Conservation (phyloP, 1,140 invertebrate genomes). For the Brachionus sp. region DNA sequence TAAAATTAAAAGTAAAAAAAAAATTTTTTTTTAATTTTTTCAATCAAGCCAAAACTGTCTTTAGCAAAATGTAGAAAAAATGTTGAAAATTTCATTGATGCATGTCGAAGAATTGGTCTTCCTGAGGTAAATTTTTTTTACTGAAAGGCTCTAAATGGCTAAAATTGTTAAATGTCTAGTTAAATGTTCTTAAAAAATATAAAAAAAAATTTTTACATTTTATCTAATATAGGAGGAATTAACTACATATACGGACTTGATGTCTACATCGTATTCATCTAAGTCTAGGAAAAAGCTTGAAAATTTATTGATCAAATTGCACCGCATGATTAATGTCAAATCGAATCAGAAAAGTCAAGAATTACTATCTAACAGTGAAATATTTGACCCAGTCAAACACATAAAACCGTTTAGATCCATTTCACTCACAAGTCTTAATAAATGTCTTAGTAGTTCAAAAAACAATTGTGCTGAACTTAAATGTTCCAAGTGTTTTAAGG, state of each 20-base stretch:
- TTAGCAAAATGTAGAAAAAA: conserved; percentile 86
- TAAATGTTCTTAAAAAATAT: not conserved
- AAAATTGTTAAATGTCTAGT: not conserved
- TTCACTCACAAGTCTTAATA: not conserved
- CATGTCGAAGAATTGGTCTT: conserved; percentile 84
- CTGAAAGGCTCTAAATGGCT: not conserved
- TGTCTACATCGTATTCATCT: conserved; percentile 35
- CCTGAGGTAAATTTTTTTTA: conserved; percentile 73
- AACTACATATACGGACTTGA: conserved; percentile 24
- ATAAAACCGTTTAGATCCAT: not conserved
- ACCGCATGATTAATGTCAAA: not conserved
- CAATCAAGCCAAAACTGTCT: conserved; percentile 77
- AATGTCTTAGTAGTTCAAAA: not conserved
- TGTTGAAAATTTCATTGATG: conserved; percentile 90
- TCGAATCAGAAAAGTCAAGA: not conserved
- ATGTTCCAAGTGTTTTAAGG: conserved; percentile 16
- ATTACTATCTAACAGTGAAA: not conserved
- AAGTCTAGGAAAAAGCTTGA: conserved; percentile 30
- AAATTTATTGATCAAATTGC: not conserved
- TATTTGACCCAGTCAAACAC: not conserved
- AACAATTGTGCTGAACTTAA: not conserved
- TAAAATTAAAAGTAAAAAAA: not conserved
- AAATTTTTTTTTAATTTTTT: conserved; percentile 46
- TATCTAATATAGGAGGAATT: not conserved
- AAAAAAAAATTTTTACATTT: not conserved